Base-by-base conservation (phyloP, 92 coral and sea anemone species). In the Blastomussa wellsi region DNA sequence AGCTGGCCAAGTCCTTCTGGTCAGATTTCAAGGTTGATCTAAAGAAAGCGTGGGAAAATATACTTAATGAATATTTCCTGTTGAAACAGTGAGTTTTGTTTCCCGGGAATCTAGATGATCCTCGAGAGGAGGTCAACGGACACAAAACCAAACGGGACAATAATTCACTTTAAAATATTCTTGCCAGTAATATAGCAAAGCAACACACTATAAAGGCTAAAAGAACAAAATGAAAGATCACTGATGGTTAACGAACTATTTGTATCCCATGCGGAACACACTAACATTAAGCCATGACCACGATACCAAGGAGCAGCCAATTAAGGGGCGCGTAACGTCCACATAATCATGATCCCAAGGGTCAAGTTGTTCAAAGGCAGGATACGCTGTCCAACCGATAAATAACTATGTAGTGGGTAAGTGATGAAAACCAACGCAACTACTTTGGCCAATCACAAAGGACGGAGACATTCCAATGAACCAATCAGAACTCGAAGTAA, bases 21-120 rank as follows among this genome's bases (percentile, higher is more conserved):
- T 70, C 42, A 33, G 11, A 69, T 6, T 69, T 69, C 75, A 70
- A 70, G 75, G 75, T 17, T 35, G 75, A 20, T 70, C 75, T 70
- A 70, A 26, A 70, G 29, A 70, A 70, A 70, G 68, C 44, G 28
- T 20, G 35, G 49, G 28, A 70, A 70, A 70, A 37, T 36, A 70
- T 70, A 65, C 37, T 36, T 33, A 35, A 12, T 35, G 75, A 37
- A 47, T 35, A 26, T 28, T 70, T 33, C 2, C n/a, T 33, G 0
- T 28, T 28, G 41, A 17, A 17, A 70, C 28, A 37, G 4, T 19
- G 4, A 70, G 47, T 69, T 69, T 38, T 26, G 33, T 60, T 60
- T 60, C 24, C 13, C 12, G 2, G 20, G 22, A 15, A 51, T 60
- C 11, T 10, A 14, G 67, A 26, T 26, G 32, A 0, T 60, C 8